Conservation (phyloP, 2,888 invertebrate species). For the Actias luna region DNA sequence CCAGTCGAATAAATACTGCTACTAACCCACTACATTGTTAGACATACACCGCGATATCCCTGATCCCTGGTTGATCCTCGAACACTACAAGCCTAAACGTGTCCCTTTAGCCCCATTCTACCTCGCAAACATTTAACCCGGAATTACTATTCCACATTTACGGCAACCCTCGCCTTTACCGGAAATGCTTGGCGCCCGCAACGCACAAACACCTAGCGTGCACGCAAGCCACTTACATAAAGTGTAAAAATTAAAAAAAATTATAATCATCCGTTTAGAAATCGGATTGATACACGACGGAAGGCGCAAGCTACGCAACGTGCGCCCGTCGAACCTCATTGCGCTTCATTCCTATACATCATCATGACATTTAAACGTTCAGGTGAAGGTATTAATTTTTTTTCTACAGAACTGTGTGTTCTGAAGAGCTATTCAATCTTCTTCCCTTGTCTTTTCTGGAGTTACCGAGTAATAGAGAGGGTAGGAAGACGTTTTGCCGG, state of each 20-base stretch:
- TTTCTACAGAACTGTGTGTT: too few relatives aligned
- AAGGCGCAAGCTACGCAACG: not conserved
- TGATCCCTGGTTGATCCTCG: too few relatives aligned
- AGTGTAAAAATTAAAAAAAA: not conserved
- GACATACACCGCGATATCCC: too few relatives aligned
- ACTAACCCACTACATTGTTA: too few relatives aligned
- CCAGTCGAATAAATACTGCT: too few relatives aligned
- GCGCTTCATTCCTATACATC: not conserved
- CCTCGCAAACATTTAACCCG: not conserved
- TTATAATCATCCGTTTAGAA: conserved; percentile 11
- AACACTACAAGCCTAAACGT: too few relatives aligned
- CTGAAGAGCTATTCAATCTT: too few relatives aligned
- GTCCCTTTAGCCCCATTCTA: too few relatives aligned
- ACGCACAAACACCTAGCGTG: not conserved
- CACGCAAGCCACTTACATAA: not conserved
- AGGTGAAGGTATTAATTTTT: not conserved
- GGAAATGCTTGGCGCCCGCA: not conserved
- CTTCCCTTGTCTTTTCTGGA: too few relatives aligned
- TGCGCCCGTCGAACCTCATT: not conserved
- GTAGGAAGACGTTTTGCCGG: too few relatives aligned
- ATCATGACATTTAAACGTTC: not conserved
- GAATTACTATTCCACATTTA: not conserved
- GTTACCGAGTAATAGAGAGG: too few relatives aligned
- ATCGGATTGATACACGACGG: not conserved
- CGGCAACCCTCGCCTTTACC: not conserved